phyloP scores from a whole-genome alignment of 2,797 vertebrate genomes.

The Thaleichthys pacificus region DNA sequence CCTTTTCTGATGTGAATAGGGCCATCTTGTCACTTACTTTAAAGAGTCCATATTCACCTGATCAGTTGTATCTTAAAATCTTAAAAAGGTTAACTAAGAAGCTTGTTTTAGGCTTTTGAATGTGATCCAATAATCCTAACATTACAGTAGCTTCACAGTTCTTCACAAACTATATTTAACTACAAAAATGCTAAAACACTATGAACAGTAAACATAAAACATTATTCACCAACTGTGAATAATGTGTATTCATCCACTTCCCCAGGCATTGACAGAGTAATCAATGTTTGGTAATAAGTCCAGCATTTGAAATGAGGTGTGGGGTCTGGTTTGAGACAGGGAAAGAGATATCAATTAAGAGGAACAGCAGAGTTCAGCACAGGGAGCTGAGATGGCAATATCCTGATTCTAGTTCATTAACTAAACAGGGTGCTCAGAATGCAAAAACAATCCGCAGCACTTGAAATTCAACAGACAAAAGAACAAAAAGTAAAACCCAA shows the following conservation, averaged over 20 bases:
- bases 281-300: slow-evolving; percentile 81
- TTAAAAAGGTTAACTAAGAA: background rate
- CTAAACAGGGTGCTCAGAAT: slow-evolving; percentile 68
- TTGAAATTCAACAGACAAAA: background rate
- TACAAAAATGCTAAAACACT: background rate
- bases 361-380: slow-evolving; percentile 74
- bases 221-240: slow-evolving; percentile 17
- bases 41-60: too few relatives aligned
- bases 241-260: slow-evolving; percentile 70
- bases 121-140: background rate
- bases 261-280: slow-evolving; percentile 65
- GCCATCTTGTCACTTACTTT: slow-evolving; percentile 7
- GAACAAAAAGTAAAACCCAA: background rate
- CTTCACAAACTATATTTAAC: background rate
- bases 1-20: too few relatives aligned
- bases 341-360: slow-evolving; percentile 78
- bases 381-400: slow-evolving; percentile 81
- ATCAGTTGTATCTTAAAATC: too few relatives aligned
- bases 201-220: background rate
- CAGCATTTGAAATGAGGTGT: slow-evolving; percentile 77
- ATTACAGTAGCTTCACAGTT: too few relatives aligned
- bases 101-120: background rate
- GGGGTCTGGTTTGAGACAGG: slow-evolving; percentile 52
- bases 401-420: slow-evolving; percentile 80
- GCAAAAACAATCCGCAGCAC: slow-evolving; percentile 41